phyloP scores from a whole-genome alignment of 2,888 invertebrate genomes.

The Lasioglossum villosulum region DNA sequence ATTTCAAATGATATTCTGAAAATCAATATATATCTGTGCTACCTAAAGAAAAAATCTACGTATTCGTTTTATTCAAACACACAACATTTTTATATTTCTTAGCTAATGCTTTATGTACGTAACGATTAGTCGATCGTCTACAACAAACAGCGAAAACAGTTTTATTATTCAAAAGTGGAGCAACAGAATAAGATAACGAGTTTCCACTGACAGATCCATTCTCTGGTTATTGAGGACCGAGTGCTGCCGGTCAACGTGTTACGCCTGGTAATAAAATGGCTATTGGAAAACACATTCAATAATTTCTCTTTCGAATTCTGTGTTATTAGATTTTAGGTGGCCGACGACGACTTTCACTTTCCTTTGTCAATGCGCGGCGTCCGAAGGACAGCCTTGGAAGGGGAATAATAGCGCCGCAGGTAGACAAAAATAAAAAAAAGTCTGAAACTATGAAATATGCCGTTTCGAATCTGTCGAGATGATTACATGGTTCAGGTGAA shows the following conservation, averaged over 20 bases:
- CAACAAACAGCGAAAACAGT: background rate
- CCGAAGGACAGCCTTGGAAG: constrained; percentile 1
- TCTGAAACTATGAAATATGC: background rate
- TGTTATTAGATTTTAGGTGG: background rate
- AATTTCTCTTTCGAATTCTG: constrained; percentile 15
- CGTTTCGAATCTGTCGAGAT: background rate
- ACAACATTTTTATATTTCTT: background rate
- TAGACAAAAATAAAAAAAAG: background rate
- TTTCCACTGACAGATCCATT: background rate
- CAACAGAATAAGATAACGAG: background rate
- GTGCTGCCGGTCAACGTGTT: background rate
- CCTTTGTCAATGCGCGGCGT: background rate
- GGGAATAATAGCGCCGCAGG: background rate
- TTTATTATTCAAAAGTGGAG: background rate
- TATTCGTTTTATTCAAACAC: background rate
- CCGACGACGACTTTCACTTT: constrained; percentile 16
- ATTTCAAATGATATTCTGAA: background rate
- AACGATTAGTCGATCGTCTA: background rate
- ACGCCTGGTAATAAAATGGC: background rate
- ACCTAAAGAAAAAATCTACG: background rate
- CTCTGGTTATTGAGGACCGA: background rate
- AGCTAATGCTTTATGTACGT: background rate
- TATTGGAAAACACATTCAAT: background rate
- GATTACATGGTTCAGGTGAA: background rate
- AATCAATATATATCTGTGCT: background rate